These are phyloP conservation scores for Caenorhabditis macrosperma DNA, from an alignment of 2,888 invertebrate species.

Conservation along the genomic window DNA sequence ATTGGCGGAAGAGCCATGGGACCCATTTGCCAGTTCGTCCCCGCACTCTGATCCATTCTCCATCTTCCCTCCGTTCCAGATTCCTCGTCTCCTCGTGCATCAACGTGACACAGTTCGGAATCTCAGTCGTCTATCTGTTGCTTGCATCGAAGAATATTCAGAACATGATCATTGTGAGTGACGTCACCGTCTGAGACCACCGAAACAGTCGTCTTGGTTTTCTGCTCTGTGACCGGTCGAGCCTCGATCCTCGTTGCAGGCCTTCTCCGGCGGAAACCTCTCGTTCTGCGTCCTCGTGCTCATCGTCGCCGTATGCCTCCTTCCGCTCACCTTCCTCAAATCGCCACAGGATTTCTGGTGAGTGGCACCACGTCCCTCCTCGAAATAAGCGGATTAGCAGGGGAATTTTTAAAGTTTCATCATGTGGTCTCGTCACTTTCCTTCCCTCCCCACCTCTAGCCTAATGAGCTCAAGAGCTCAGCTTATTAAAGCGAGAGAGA, in stretches of 20 bases:
- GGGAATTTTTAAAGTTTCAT: conserved; percentile 39
- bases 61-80: conserved; percentile 51
- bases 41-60: not conserved
- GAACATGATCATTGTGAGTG: conserved; percentile 72
- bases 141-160: conserved; percentile 78
- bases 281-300: conserved; percentile 76
- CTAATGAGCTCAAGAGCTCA: conserved; percentile 18
- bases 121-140: conserved; percentile 75
- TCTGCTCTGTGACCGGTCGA: not conserved
- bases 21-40: conserved; percentile 62
- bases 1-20: conserved; percentile 75
- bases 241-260: conserved; percentile 47
- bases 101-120: conserved; percentile 77
- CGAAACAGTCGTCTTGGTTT: not conserved
- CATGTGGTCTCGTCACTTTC: conserved; percentile 39
- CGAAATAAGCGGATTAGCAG: conserved; percentile 27
- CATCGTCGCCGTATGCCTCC: conserved; percentile 73
- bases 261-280: conserved; percentile 64
- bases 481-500: not conserved
- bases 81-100: conserved; percentile 72
- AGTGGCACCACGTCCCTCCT: too few species aligned
- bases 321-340: conserved; percentile 77
- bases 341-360: conserved; percentile 79
- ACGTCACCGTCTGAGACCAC: not conserved
- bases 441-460: not conserved